Base-by-base conservation (phyloP, 2,888 invertebrate genomes). In the Lasioglossum villosulum region DNA sequence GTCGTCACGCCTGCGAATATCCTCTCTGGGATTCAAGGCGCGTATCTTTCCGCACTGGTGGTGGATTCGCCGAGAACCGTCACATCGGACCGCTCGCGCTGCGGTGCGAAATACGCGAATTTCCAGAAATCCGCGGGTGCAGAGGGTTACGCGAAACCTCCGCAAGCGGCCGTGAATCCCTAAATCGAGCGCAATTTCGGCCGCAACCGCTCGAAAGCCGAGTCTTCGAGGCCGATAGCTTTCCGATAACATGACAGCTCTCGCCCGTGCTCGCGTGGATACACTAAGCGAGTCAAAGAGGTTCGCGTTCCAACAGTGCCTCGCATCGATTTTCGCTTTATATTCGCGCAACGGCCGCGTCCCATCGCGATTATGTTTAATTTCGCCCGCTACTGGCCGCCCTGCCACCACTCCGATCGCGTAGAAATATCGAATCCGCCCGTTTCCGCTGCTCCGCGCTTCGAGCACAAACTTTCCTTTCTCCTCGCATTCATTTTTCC, bases 181-280 rank as follows among this genome's bases (percentile, higher is more conserved):
- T 70, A 74, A 45, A 80, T 48, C 82, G 80, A 59, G 37, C 66
- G 37, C 27, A 73, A 82, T 80, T 82, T 82, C n/a, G 19, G 30
- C 73, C 66, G 42, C 48, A 34, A 30, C 16, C 56, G 56, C 39
- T 19, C 30, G 34, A 71, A 48, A 78, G 71, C 59, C 48, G 79
- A 48, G 78, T 23, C 66, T 79, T 68, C 52, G 73, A 16, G 73
- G 73, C 34, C 73, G 80, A 82, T 79, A 52, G 72, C 72, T 82
- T 82, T 82, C 80, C 82, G 52, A 82, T 80, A 82, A 73, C 34
- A 72, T n/a, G 72, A 73, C 80, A 70, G 68, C 52, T 48, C 74
- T 39, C 70, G 52, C n/a, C 23, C 39, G 6, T 37, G 39, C n/a
- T n/a, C 39, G 14, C 39, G n/a, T 14, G 39, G 39, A 39, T 70